Base-by-base conservation (phyloP, 2,797 vertebrate species). In the Eutrigla gurnardus region DNA sequence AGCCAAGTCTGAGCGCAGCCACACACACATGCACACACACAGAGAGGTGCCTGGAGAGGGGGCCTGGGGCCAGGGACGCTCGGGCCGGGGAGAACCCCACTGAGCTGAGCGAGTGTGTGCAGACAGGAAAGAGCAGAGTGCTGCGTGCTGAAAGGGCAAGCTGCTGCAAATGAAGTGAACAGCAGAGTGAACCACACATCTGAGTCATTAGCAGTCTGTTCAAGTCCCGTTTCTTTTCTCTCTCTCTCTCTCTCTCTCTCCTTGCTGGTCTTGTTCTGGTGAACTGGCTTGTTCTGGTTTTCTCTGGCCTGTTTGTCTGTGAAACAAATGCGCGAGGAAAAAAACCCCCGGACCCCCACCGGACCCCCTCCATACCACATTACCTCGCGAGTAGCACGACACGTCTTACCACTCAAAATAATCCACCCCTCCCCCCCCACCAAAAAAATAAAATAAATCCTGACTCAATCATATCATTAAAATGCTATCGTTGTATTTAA, bases 381-480 rank as follows among this genome's bases (percentile, higher is more conserved):
- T 63, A 71, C 64, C 62, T 6, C 7, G 14, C 5, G 50, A 77
- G 76, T 25, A 59, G 66, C 58, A 32, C 40, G 58, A 82, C 71
- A 35, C 40, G 32, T 79, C 33, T 37, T 35, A 74, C 65, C 66
- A 47, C 83, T 72, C 73, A 72, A 87, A 85, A 89, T 58, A 72
- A 85, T 81, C 63, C 83, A 77, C 74, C 80, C 25, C 25, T 25
- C 25, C 25, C 25, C 25, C 2, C 25, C 25, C 25, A 25, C 25
- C 25, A 25, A 25, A 25, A 25, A 25, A 25, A 25, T 86, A 84
- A 25, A 76, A 84, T 89, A 53, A 79, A 77, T 87, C 88, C 89
- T 90, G 89, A 90, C 89, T 89, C 83, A 75, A 75, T 87, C 66
- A 68, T 70, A 64, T 90, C 80, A 78, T 85, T 90, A 89, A 93